Evolutionary conservation across 2,888 invertebrate species (phyloP), one percentile per base, ranked within the genome.

Genomic region (Pollenia griseotomentosa): DNA sequence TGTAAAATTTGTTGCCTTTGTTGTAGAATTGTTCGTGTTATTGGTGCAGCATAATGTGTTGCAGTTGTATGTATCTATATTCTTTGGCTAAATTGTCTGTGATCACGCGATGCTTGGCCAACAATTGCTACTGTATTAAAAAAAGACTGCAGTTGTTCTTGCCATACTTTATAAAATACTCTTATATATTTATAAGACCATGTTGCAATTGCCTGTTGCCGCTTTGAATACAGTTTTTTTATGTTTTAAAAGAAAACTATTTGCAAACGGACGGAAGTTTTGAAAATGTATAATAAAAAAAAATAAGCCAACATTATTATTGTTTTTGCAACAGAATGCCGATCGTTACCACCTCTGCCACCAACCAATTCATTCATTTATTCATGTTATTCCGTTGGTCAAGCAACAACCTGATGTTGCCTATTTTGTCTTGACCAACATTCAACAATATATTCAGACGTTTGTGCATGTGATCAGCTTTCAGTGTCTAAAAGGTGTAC

Each of bases 31-130:
- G 70, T 55, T 73, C n/a, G 40, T 75, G 51, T 61, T 51, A 57
- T 33, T 74, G 14, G 51, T 71, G 71, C 61, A 78, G 66, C 53
- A 57, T 48, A 74, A 65, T 66, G 73, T 70, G 61, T 57, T 79
- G 55, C 74, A 65, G 70, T 88, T 85, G 86, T 84, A 78, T 88
- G 81, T 57, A 73, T 33, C 23, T 2, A 55, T 63, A 14, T n/a
- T 84, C 91, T 89, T 90, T 88, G 90, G 89, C 92, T 93, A 93
- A 92, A 92, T 92, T 92, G 92, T 92, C 92, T 91, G 93, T 93
- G 93, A 93, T 93, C 92, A 92, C 93, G 92, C 92, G 92, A 92
- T 93, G 89, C 90, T 89, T 90, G 89, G 80, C 78, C 87, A 87
- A 82, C 87, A 87, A 84, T 89, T 88, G 88, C 88, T 89, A 89